Percentiles rank a stretch among this genome's conserved stretches.
phyloP scores from a whole-genome alignment of 2,797 vertebrate species.

The Huso huso region DNA sequence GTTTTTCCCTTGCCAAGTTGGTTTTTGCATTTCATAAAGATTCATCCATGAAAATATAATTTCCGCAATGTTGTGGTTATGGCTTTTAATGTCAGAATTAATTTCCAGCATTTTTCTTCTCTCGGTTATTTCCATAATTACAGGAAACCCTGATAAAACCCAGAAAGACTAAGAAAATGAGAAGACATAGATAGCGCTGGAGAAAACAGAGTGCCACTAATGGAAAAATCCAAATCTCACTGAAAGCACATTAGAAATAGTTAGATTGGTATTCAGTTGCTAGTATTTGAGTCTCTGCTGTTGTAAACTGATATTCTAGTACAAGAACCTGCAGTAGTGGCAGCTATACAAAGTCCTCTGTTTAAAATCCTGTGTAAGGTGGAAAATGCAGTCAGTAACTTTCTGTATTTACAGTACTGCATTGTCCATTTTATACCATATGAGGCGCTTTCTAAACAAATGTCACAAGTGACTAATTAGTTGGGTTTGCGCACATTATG shows the following conservation, averaged over 20 bases:
- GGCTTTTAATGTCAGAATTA: constrained; percentile 40
- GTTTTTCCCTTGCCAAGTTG: constrained; percentile 5
- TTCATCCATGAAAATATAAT: constrained; percentile 43
- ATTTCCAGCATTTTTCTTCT: constrained; percentile 25
- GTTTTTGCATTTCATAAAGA: constrained; percentile 44
- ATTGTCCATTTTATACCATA: too few relatives aligned
- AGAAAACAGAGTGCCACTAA: neutral
- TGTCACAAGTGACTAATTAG: too few relatives aligned
- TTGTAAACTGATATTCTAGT: too few relatives aligned
- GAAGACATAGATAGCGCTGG: neutral
- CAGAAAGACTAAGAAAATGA: neutral
- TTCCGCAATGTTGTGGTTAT: constrained; percentile 29
- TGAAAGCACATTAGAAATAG: neutral
- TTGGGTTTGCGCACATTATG: too few relatives aligned
- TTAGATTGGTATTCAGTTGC: too few relatives aligned
- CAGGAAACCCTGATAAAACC: constrained; percentile 18
- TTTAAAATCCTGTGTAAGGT: too few relatives aligned
- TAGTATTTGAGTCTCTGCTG: too few relatives aligned
- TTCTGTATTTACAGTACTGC: too few relatives aligned
- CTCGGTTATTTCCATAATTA: constrained; percentile 16
- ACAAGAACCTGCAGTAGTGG: too few relatives aligned
- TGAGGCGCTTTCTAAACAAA: too few relatives aligned
- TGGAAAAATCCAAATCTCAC: neutral
- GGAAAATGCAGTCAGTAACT: too few relatives aligned
- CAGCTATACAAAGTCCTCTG: too few relatives aligned